A percentile compares a stretch with the other conserved stretches of the same genome.
Evolutionary conservation across 1,140 invertebrate species (phyloP).

Genomic region (Xylocopa sonorina): DNA sequence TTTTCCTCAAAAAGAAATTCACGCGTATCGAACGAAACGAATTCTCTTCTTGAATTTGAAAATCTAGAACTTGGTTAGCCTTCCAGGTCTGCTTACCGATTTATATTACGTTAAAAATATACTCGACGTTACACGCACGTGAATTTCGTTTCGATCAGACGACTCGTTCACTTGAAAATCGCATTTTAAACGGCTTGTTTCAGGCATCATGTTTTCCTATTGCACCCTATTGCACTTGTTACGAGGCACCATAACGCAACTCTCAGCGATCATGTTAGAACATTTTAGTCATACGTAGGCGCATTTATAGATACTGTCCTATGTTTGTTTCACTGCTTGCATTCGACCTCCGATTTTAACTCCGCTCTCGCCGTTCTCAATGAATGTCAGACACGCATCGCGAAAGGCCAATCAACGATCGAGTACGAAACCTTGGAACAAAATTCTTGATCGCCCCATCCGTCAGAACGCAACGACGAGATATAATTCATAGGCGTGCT

Average conservation of each 20-base stretch:
- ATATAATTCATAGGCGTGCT: neutral
- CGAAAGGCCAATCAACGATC: neutral
- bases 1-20: neutral
- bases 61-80: too few relatives aligned
- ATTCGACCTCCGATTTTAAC: neutral
- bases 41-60: neutral
- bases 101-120: too few relatives aligned
- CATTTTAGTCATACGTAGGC: constrained; percentile 4
- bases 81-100: too few relatives aligned
- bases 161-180: neutral
- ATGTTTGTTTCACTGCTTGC: constrained; percentile 9
- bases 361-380: neutral
- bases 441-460: neutral
- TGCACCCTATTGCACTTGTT: constrained; percentile 31
- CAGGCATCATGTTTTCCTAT: constrained; percentile 32
- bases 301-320: neutral
- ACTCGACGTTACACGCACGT: neutral
- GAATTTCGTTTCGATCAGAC: constrained; percentile 3
- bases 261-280: constrained; percentile 35
- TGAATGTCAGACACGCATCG: neutral
- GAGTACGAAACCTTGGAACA: too few relatives aligned
- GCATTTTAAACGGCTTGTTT: constrained; percentile 12
- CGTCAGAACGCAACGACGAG: too few relatives aligned
- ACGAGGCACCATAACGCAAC: constrained; percentile 3
- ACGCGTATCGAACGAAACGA: neutral